Evolutionary conservation across 2,888 invertebrate species (phyloP).

Genomic region (Catocala fraxini): DNA sequence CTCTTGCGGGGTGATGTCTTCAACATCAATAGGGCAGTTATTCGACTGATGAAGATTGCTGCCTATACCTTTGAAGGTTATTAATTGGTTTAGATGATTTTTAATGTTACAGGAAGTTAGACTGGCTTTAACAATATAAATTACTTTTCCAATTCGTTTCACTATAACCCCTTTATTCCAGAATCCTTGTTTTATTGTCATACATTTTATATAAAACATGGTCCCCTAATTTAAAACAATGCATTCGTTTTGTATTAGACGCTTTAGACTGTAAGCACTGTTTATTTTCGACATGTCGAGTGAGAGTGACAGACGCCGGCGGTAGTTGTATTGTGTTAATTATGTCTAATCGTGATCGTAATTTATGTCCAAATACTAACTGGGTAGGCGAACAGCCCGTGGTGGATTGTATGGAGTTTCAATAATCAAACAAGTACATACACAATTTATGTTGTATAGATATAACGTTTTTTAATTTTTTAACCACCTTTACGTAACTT

Average conservation of each 20-base stretch:
- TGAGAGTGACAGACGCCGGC: constrained; percentile 15
- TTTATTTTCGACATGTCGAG: constrained; percentile 17
- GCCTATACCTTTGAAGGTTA: constrained; percentile 1
- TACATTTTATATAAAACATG: constrained; percentile 23
- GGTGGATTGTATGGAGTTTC: too few relatives aligned
- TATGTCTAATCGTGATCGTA: constrained; percentile 34
- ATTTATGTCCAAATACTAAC: constrained; percentile 19
- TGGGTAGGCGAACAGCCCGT: too few relatives aligned
- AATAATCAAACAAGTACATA: too few relatives aligned
- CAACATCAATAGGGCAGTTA: too few relatives aligned
- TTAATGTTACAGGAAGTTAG: neutral
- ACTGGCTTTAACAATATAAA: constrained; percentile 19
- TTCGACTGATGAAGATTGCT: neutral
- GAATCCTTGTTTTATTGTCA: constrained; percentile 13
- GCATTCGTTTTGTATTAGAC: constrained; percentile 8
- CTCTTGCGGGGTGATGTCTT: too few relatives aligned
- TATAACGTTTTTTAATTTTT: constrained; percentile 49
- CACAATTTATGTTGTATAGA: neutral
- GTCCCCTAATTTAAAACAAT: constrained; percentile 2
- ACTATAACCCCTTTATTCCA: constrained; percentile 32
- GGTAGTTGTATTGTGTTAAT: constrained; percentile 17
- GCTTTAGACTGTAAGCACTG: constrained; percentile 36
- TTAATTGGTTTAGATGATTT: constrained; percentile 4
- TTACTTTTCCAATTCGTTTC: constrained; percentile 21
- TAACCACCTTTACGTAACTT: constrained; percentile 46